Percentiles rank a stretch among this genome's conserved stretches.
phyloP scores from a whole-genome alignment of 30 jellyfish, hydroid and myxozoan genomes.

The Sanderia malayensis region DNA sequence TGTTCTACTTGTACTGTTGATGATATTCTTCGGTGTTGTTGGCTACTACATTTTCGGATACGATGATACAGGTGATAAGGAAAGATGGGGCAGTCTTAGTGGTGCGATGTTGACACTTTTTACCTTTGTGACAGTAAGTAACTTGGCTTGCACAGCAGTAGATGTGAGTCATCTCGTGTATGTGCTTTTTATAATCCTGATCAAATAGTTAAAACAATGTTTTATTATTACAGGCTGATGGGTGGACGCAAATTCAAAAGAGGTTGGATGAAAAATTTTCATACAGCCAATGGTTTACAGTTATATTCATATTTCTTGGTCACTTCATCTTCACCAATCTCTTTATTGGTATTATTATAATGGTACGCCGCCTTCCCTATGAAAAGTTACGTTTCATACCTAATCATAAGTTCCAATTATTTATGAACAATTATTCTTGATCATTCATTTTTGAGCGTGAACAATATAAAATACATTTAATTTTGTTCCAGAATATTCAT shows the following conservation, averaged over 20 bases:
- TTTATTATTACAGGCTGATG: slow-evolving; percentile 79
- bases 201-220: too few species aligned
- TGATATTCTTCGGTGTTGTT: slow-evolving; percentile 82
- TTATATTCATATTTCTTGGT: slow-evolving; percentile 75
- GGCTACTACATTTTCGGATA: slow-evolving; percentile 80
- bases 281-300: slow-evolving; percentile 82
- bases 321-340: slow-evolving; percentile 85
- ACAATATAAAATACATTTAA: too few species aligned
- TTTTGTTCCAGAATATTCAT: slow-evolving; percentile 82
- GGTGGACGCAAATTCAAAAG: slow-evolving; percentile 83
- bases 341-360: slow-evolving; percentile 79
- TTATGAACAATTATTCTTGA: too few species aligned
- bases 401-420: too few species aligned
- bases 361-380: slow-evolving; percentile 50
- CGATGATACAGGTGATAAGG: slow-evolving; percentile 78
- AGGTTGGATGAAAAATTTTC: slow-evolving; percentile 45
- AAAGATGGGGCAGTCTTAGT: slow-evolving; percentile 84
- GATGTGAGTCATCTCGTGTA: too few species aligned
- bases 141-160: too few species aligned
- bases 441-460: too few species aligned
- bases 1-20: slow-evolving; percentile 45
- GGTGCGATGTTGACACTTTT: slow-evolving; percentile 82
- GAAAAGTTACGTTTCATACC: too few species aligned
- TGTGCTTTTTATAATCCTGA: too few species aligned
- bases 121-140: slow-evolving; percentile 74